Evolutionary conservation across 2,888 invertebrate species (phyloP), one percentile per base, ranked within the genome.

Genomic region (Endotricha flammealis): DNA sequence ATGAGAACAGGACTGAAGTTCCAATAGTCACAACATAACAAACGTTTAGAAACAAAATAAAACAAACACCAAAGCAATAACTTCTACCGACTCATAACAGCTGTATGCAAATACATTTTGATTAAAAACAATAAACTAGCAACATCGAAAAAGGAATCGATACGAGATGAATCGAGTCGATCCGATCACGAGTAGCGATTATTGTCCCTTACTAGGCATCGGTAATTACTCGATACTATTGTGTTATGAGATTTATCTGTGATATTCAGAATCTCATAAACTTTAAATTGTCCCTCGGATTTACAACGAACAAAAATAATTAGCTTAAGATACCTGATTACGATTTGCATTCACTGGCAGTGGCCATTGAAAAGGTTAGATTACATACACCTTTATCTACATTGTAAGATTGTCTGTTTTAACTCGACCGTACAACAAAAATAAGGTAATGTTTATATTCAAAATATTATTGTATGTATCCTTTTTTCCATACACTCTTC

Each of bases 191-290:
- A 53, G 54, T 53, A 50, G 57, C 71, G 78, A 81, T 80, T 78
- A 71, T 75, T 79, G 74, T 78, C 65, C 82, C 81, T 64, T 79
- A 81, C 67, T 77, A 74, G 81, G 81, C 61, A 67, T 55, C 57
- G 48, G 69, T 82, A 82, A 82, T 82, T 82, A 78, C 74, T 65
- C 46, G 54, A 50, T 63, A 64, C 64, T 74, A 79, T 78, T 79
- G 79, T 77, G 53, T 65, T 58, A 56, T 52, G 44, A 50, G 54
- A 68, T 68, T 70, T 73, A 74, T 73, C 64, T 65, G 57, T 53
- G 66, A 62, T 67, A 59, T 58, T 43, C 41, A 17, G 52, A 41
- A 41, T 44, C 42, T 44, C 47, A 44, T 44, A 47, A 47, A 42
- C 34, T 49, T 51, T 55, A 51, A 55, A 58, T 55, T 39, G 39